phyloP scores from a whole-genome alignment of 1,140 invertebrate species.

The Heliconius eleuchia region DNA sequence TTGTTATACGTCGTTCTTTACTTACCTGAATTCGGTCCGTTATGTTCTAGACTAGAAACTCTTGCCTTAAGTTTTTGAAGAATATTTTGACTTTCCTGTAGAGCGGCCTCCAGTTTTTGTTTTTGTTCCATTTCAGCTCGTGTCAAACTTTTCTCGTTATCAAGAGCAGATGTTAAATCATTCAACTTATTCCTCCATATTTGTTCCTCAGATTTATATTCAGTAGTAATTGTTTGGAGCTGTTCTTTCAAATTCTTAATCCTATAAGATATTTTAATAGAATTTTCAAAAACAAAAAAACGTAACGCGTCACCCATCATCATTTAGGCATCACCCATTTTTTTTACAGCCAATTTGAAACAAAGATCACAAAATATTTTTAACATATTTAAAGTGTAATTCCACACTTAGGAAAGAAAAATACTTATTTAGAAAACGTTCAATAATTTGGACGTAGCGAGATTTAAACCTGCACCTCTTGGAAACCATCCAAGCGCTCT shows the following conservation, averaged over 20 bases:
- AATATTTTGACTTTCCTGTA: constrained; percentile 48
- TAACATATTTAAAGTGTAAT: no score
- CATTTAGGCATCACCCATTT: no score
- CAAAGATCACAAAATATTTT: no score
- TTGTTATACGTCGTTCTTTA: neutral
- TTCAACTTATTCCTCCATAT: constrained; percentile 59
- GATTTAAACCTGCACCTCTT: no score
- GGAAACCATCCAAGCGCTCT: no score
- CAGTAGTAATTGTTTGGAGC: constrained; percentile 51
- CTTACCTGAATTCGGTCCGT: constrained; percentile 62
- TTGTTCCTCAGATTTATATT: constrained; percentile 54
- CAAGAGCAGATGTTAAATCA: constrained; percentile 50
- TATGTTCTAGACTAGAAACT: constrained; percentile 62
- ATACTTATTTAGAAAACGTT: no score
- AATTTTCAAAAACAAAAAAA: no score
- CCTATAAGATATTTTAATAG: constrained; percentile 38
- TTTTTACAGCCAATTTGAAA: no score
- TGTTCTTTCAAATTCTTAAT: constrained; percentile 60
- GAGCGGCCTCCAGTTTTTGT: constrained; percentile 42
- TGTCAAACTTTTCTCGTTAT: constrained; percentile 50
- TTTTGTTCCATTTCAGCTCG: constrained; percentile 51
- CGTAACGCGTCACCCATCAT: no score
- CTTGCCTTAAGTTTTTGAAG: constrained; percentile 62
- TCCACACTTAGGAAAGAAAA: no score
- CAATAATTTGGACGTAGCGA: no score